Percentiles rank a stretch among this genome's conserved stretches.
Conservation (phyloP, 2,113 vertebrate species). For the Calidris pugnax region DNA sequence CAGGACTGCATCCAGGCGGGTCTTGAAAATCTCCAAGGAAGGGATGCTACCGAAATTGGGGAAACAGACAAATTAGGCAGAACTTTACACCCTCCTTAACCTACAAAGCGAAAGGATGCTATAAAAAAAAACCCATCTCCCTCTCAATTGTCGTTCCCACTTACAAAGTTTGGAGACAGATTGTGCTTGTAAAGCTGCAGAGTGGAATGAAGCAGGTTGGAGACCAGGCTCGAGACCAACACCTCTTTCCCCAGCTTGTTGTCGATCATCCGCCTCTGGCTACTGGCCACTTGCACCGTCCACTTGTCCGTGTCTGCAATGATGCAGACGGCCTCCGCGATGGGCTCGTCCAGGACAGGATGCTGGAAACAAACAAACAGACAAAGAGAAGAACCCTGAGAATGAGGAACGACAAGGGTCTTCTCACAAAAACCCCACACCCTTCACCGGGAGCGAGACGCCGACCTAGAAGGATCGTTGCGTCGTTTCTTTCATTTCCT, state of each 20-base stretch:
- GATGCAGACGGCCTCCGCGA: slow-evolving; percentile 98
- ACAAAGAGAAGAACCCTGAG: not conserved
- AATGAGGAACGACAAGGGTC: rapidly evolving
- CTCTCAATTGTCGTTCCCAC: not conserved
- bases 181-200: slow-evolving; percentile 97
- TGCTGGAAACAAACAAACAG: slow-evolving; percentile 78
- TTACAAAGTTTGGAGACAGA: slow-evolving; percentile 96
- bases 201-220: slow-evolving; percentile 93
- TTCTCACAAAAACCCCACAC: not conserved
- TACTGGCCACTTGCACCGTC: slow-evolving; percentile 97
- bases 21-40: too few species aligned
- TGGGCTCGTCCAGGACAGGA: slow-evolving; percentile 96
- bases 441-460: not conserved
- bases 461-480: rapidly evolving
- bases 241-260: slow-evolving; percentile 95
- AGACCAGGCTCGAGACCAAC: slow-evolving; percentile 93
- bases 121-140: not conserved
- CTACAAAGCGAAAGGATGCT: not conserved
- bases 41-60: not conserved
- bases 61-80: not conserved
- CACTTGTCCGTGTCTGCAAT: slow-evolving; percentile 97
- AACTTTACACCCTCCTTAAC: not conserved
- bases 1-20: too few species aligned
- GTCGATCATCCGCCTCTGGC: slow-evolving; percentile 89
- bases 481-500: not conserved